A percentile compares a stretch with the other conserved stretches of the same genome.
phyloP scores from a whole-genome alignment of 2,113 vertebrate genomes.

The Leptodactylus fuscus region DNA sequence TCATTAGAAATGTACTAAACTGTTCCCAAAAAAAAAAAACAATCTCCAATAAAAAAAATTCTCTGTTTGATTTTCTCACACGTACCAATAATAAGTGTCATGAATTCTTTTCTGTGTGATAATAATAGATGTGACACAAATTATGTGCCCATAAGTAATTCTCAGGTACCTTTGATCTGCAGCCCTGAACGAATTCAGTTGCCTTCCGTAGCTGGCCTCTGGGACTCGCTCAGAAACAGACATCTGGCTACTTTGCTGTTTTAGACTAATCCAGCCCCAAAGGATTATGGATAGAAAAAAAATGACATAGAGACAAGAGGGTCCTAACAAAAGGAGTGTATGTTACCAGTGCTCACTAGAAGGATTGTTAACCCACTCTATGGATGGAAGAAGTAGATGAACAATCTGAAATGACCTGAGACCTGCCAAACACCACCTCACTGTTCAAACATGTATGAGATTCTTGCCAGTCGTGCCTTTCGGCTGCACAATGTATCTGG shows the following conservation, averaged over 20 bases:
- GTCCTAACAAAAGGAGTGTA: conserved; percentile 95
- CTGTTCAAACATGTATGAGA: conserved; percentile 80
- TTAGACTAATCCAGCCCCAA: conserved; percentile 96
- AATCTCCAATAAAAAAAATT: not conserved
- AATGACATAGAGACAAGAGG: conserved; percentile 94
- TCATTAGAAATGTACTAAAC: not conserved
- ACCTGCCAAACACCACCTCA: conserved; percentile 26
- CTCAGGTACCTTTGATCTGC: conserved; percentile 99
- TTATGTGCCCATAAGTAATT: conserved; percentile 98
- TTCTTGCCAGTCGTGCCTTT: not conserved
- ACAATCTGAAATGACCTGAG: not conserved
- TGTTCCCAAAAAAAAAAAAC: not conserved
- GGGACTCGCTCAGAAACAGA: conserved; percentile 95
- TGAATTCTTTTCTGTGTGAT: conserved; percentile 85
- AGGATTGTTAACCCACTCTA: conserved; percentile 75
- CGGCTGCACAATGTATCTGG: not conserved
- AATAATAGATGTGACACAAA: conserved; percentile 97
- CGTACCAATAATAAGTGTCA: conserved; percentile 33
- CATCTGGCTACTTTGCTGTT: conserved; percentile 99
- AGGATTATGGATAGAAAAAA: conserved; percentile 76
- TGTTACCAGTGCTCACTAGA: conserved; percentile 86
- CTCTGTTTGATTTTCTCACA: not conserved
- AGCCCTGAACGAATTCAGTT: conserved; percentile 89
- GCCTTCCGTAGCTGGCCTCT: conserved; percentile 91
- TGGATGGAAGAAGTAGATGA: not conserved